Percentiles rank a stretch among this genome's conserved stretches.
phyloP scores from a whole-genome alignment of 92 coral and sea anemone genomes.

The Virgularia gustaviana region DNA sequence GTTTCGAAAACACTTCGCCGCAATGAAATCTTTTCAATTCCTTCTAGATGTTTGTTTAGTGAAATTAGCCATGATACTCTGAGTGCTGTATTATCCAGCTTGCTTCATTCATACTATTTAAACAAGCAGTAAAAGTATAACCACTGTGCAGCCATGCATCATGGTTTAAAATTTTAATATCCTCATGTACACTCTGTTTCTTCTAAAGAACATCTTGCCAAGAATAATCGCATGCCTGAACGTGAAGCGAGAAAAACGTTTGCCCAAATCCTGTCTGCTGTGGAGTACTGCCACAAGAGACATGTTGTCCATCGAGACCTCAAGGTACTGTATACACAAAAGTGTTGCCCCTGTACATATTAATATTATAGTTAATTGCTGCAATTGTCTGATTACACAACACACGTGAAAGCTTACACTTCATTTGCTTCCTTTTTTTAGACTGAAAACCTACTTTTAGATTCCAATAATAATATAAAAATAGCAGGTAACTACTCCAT shows the following conservation, averaged over 20 bases:
- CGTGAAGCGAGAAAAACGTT: constrained; percentile 94
- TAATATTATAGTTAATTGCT: background rate
- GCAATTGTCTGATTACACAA: background rate
- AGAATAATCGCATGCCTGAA: constrained; percentile 82
- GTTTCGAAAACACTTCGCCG: no score
- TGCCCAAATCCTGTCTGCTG: constrained; percentile 95
- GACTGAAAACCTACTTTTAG: constrained; percentile 93
- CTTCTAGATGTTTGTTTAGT: no score
- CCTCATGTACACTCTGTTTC: no score
- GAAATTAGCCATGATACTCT: no score
- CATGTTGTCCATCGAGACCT: constrained; percentile 98
- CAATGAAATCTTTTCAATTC: no score
- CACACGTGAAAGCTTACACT: background rate
- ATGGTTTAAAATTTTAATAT: no score
- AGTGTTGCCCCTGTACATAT: background rate
- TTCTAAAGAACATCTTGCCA: constrained; percentile 70
- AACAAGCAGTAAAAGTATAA: no score
- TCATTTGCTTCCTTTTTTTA: constrained; percentile 30
- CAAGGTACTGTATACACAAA: constrained; percentile 56
- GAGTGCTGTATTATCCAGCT: no score
- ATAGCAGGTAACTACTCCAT: constrained; percentile 99
- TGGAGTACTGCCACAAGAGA: constrained; percentile 86
- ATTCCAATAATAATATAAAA: constrained; percentile 82
- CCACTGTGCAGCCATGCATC: no score
- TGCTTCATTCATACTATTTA: no score